A percentile compares a stretch with the other conserved stretches of the same genome.
Conservation (phyloP, 2,888 invertebrate genomes). For the Dexiosoma caninum region DNA sequence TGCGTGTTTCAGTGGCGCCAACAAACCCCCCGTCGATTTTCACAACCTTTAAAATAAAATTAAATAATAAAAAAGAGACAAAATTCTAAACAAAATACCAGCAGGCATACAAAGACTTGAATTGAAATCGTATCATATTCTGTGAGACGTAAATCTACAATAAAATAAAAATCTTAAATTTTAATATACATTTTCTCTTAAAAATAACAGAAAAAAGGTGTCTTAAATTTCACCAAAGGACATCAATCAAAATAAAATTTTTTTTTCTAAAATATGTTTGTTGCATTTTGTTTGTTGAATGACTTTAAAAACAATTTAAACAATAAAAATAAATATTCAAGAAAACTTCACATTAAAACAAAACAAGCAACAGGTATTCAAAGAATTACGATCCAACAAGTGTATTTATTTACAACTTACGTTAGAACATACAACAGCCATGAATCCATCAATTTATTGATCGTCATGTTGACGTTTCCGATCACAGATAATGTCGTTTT, state of each 20-base stretch:
- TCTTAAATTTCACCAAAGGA: slow-evolving; percentile 62
- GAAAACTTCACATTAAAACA: slow-evolving; percentile 23
- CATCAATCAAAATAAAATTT: slow-evolving; percentile 60
- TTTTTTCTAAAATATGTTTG: neutral
- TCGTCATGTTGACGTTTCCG: neutral
- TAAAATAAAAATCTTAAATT: slow-evolving; percentile 7
- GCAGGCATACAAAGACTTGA: neutral
- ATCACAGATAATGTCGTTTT: slow-evolving; percentile 2
- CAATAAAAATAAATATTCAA: neutral
- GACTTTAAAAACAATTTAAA: slow-evolving; percentile 38
- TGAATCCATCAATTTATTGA: slow-evolving; percentile 22
- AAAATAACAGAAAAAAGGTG: slow-evolving; percentile 52
- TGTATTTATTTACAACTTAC: neutral
- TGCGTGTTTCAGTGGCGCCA: slow-evolving; percentile 74
- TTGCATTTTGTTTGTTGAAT: slow-evolving; percentile 35
- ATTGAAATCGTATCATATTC: neutral
- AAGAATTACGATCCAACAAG: slow-evolving; percentile 17
- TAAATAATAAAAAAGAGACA: slow-evolving; percentile 10
- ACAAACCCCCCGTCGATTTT: slow-evolving; percentile 74
- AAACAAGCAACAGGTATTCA: slow-evolving; percentile 31
- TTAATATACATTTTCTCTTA: slow-evolving; percentile 44
- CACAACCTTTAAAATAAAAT: slow-evolving; percentile 58
- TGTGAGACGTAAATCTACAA: slow-evolving; percentile 1
- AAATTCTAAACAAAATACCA: slow-evolving; percentile 21
- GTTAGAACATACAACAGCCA: neutral